phyloP scores from a whole-genome alignment of 2,113 vertebrate species.

The Seriola dumerili region DNA sequence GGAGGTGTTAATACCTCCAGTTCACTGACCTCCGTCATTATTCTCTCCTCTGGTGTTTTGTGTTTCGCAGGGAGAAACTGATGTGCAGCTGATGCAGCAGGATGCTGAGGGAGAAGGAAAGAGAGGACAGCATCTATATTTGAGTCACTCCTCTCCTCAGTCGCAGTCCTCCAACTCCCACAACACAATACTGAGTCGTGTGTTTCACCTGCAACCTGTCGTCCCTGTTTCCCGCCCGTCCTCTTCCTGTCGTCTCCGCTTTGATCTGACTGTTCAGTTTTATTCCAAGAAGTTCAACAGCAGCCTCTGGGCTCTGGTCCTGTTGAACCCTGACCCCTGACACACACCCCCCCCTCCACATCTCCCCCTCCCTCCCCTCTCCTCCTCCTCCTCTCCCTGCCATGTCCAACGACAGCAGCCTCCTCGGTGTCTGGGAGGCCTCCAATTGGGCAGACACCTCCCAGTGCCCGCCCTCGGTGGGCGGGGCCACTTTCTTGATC shows the following conservation, averaged over 20 bases:
- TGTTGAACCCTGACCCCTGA: not conserved
- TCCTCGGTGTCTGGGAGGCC: conserved; percentile 55
- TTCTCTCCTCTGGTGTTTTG: conserved; percentile 33
- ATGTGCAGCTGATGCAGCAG: conserved; percentile 8
- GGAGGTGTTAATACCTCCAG: too few species aligned
- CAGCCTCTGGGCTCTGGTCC: conserved; percentile 4
- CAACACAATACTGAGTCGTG: not conserved
- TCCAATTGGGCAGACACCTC: conserved; percentile 63
- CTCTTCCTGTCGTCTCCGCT: not conserved
- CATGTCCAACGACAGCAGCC: conserved; percentile 75
- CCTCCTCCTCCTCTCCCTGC: not conserved
- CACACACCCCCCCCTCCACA: not conserved
- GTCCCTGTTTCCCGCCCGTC: not conserved
- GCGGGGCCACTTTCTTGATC: conserved; percentile 82
- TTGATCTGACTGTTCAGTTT: not conserved
- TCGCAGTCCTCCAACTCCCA: not conserved
- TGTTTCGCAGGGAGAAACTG: conserved; percentile 39
- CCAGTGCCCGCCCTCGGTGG: conserved; percentile 78
- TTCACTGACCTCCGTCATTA: not conserved
- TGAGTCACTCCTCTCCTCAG: conserved; percentile 18
- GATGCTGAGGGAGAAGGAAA: conserved; percentile 13
- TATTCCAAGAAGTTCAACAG: not conserved
- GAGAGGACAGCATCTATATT: conserved; percentile 45
- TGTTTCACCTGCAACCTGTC: not conserved
- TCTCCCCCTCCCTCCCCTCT: not conserved